Conservation (phyloP, 2,113 vertebrate genomes). For the Trogon melanurus region DNA sequence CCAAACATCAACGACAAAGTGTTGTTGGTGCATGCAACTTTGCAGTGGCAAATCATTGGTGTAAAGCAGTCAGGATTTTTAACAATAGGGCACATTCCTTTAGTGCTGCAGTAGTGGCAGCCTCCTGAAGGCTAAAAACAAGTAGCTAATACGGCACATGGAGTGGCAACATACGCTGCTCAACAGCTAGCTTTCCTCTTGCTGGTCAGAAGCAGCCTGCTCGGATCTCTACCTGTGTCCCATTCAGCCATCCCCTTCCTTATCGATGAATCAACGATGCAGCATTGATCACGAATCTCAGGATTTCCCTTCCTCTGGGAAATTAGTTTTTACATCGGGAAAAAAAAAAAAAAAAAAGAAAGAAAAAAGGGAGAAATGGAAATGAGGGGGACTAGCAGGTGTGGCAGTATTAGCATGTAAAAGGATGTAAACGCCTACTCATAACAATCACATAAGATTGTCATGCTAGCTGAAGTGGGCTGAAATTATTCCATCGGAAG, state of each 20-base stretch:
- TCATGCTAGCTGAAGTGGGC: slow-evolving; percentile 78
- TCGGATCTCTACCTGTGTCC: slow-evolving; percentile 71
- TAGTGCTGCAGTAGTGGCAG: slow-evolving; percentile 78
- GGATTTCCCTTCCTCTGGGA: slow-evolving; percentile 64
- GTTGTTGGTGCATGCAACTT: slow-evolving; percentile 95
- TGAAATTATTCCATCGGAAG: slow-evolving; percentile 78
- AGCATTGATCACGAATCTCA: slow-evolving; percentile 49
- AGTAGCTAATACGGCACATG: slow-evolving; percentile 71
- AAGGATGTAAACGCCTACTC: slow-evolving; percentile 82
- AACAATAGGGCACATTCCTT: slow-evolving; percentile 91
- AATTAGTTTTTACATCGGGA: slow-evolving; percentile 47
- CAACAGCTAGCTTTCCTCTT: slow-evolving; percentile 67
- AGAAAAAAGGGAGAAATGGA: slow-evolving; percentile 36
- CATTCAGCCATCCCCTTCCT: slow-evolving; percentile 71
- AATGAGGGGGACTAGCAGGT: slow-evolving; percentile 77
- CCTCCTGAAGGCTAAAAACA: slow-evolving; percentile 70
- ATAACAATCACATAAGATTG: slow-evolving; percentile 79
- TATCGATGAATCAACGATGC: slow-evolving; percentile 68
- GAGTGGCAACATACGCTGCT: slow-evolving; percentile 70
- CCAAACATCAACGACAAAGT: slow-evolving; percentile 96
- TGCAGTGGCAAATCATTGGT: slow-evolving; percentile 96
- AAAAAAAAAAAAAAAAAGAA: rapidly evolving
- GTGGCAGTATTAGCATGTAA: slow-evolving; percentile 80
- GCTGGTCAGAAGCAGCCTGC: slow-evolving; percentile 65
- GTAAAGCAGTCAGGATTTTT: slow-evolving; percentile 86